Percentiles rank a stretch among this genome's conserved stretches.
These are phyloP conservation scores for Pseudomyrmex sp. DNA, from an alignment of 1,140 invertebrate species.

Conservation along the genomic window DNA sequence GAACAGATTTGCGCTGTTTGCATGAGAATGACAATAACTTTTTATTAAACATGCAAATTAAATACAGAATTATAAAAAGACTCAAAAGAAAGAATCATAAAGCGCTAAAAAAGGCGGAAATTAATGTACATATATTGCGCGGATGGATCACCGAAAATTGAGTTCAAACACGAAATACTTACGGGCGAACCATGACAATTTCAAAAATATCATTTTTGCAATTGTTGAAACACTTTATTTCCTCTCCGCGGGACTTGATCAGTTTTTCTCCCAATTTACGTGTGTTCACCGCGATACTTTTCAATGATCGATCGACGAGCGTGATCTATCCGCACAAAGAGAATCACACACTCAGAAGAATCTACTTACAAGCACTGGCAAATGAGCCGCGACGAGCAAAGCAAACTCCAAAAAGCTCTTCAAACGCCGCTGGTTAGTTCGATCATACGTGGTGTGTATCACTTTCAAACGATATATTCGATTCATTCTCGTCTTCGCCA, in stretches of 20 bases:
- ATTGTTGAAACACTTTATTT: neutral
- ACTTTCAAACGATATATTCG: conserved; percentile 4
- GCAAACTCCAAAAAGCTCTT: conserved; percentile 24
- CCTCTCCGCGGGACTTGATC: neutral
- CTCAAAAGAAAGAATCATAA: no score
- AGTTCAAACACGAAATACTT: no score
- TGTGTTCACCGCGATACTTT: neutral
- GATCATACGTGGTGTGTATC: neutral
- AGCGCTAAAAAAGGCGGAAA: no score
- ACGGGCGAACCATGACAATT: no score
- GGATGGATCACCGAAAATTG: no score
- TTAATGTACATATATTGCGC: no score
- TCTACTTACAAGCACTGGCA: conserved; percentile 62
- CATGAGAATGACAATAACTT: no score
- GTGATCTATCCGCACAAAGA: conserved; percentile 7
- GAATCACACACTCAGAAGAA: conserved; percentile 19
- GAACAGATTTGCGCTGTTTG: neutral
- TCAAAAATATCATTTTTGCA: neutral
- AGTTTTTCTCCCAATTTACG: neutral
- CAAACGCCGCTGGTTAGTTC: neutral
- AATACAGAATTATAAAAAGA: no score
- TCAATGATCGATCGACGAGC: neutral
- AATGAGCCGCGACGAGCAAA: neutral
- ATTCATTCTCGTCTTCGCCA: neutral
- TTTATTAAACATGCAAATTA: no score